Evolutionary conservation across 1,140 invertebrate species (phyloP), one percentile per base, ranked within the genome.

Genomic region (Drosophila paulistorum): DNA sequence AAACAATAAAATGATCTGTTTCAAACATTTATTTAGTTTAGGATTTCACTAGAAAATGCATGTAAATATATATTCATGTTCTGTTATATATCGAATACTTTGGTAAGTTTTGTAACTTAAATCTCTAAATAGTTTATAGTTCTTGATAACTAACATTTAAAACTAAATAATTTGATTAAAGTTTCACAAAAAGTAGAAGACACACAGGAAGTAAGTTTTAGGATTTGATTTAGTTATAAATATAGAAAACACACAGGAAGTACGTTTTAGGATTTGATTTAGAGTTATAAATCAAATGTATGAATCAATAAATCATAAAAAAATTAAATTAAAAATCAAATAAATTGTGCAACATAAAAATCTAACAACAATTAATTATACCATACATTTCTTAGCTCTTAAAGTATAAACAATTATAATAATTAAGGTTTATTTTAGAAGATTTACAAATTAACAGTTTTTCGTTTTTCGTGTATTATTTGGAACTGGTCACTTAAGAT

Each of bases 41-140:
- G 33, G 74, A 89, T 89, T 89, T 89, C 84, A 89, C 84, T 89
- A 89, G 84, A 89, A 89, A 89, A 89, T 89, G 80, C 84, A 83
- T 80, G 84, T 89, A 89, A 89, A 89, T 89, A 84, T 87, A 85
- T 83, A 75, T 78, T 65, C 59, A 79, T 81, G 57, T 77, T 30
- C 60, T 17, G 55, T 45, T 51, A 45, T 69, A 70, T 74, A 74
- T 75, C 41, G 68, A 89, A 89, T 89, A 89, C 84, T 89, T 89
- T 89, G 84, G 84, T 89, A 79, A 78, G 69, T 78, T 79, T 64
- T 77, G 58, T 66, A 77, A 77, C 74, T 77, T 77, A 77, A 55
- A 71, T 23, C n/a, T 17, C 74, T 77, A 77, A 62, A 64, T 76
- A 77, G 74, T 75, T 77, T 70, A 61, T 41, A 76, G 57, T 76